phyloP scores from a whole-genome alignment of 2,113 vertebrate genomes.

The Gallinago jamesoni region DNA sequence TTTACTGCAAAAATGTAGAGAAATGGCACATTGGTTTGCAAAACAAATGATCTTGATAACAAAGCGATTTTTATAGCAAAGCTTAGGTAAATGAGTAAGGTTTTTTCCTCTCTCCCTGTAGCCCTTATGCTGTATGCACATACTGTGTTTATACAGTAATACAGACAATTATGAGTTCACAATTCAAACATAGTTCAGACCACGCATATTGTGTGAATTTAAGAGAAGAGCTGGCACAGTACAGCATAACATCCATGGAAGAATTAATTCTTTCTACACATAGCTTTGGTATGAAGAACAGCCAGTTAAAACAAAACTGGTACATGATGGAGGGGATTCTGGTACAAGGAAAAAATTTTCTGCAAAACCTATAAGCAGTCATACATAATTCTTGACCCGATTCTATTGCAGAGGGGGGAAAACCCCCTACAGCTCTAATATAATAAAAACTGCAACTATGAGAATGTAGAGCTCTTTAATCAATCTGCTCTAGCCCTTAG shows the following conservation, averaged over 20 bases:
- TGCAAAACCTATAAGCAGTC: background rate
- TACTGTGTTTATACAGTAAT: background rate
- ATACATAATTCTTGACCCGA: constrained; percentile 5
- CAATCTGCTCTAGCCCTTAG: background rate
- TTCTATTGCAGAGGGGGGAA: background rate
- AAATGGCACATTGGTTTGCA: background rate
- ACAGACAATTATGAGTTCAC: background rate
- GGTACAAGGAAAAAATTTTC: background rate
- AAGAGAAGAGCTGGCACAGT: background rate
- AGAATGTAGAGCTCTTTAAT: constrained; percentile 33
- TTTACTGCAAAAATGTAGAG: background rate
- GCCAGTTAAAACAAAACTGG: background rate
- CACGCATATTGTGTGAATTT: background rate
- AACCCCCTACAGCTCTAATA: background rate
- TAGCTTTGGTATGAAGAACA: background rate
- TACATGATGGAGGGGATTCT: background rate
- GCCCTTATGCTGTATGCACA: background rate
- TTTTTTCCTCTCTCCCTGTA: background rate
- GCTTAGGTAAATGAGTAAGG: background rate
- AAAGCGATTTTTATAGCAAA: background rate
- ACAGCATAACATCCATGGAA: background rate
- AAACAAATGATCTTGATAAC: background rate
- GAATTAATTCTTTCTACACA: background rate
- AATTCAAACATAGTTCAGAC: background rate
- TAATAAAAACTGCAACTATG: constrained; percentile 15